A percentile compares a stretch with the other conserved stretches of the same genome.
Conservation (phyloP, 2,888 invertebrate species). For the Agrypnus murinus region DNA sequence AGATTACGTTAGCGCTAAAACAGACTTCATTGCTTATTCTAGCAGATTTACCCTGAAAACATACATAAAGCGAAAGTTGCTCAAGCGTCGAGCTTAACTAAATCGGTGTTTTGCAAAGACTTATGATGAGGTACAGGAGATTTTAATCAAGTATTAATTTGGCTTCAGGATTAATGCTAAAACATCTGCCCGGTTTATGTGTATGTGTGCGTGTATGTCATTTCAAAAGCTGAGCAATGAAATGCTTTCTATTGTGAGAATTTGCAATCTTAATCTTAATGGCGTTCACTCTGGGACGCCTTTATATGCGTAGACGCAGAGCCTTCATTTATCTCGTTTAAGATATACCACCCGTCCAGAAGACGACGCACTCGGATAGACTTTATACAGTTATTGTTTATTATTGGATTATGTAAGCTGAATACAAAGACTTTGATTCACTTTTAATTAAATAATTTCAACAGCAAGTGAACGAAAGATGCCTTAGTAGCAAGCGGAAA, state of each 20-base stretch:
- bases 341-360: slow-evolving; percentile 3
- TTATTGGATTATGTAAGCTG: too few species aligned
- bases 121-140: slow-evolving; percentile 19
- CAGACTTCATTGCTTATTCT: slow-evolving; percentile 26
- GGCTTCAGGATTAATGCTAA: slow-evolving; percentile 22
- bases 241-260: slow-evolving; percentile 28
- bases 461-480: too few species aligned
- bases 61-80: slow-evolving; percentile 22
- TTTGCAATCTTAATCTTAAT: slow-evolving; percentile 27
- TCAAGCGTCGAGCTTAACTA: slow-evolving; percentile 21
- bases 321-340: slow-evolving; percentile 25
- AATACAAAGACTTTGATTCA: too few species aligned
- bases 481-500: too few species aligned
- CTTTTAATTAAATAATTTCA: too few species aligned
- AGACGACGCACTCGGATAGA: too few species aligned
- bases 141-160: slow-evolving; percentile 38
- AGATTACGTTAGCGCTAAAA: slow-evolving; percentile 13
- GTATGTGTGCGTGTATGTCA: too few species aligned
- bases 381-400: too few species aligned
- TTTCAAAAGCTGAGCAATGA: slow-evolving; percentile 7
- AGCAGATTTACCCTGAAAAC: slow-evolving; percentile 20
- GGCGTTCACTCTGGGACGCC: slow-evolving; percentile 14
- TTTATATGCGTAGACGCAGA: slow-evolving; percentile 20
- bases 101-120: slow-evolving; percentile 24
- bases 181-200: slow-evolving; percentile 20